Conservation (phyloP, 1,140 invertebrate species). For the Orussus abietinus region DNA sequence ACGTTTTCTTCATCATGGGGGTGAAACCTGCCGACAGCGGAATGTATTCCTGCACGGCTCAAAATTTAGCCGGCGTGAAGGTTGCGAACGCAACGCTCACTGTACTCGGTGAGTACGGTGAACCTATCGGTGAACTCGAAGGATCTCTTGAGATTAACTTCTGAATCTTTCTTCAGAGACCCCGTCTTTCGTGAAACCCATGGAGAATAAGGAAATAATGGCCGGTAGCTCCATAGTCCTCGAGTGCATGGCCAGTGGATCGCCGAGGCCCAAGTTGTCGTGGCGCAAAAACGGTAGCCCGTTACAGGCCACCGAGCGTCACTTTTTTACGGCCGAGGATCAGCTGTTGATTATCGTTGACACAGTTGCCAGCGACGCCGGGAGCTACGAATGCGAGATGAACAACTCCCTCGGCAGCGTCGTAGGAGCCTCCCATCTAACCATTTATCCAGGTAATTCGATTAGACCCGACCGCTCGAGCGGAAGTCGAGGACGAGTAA, state of each 20-base stretch:
- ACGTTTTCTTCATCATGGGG: constrained; percentile 88
- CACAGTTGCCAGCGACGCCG: constrained; percentile 71
- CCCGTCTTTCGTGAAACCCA: constrained; percentile 78
- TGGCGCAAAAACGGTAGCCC: constrained; percentile 85
- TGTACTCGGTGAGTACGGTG: constrained; percentile 65
- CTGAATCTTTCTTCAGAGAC: constrained; percentile 60
- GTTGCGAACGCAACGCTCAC: constrained; percentile 85
- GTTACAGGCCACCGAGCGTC: constrained; percentile 66
- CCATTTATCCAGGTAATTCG: constrained; percentile 56
- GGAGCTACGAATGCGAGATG: constrained; percentile 85
- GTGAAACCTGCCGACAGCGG: constrained; percentile 85
- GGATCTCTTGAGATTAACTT: constrained; percentile 8
- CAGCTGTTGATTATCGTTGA: constrained; percentile 85
- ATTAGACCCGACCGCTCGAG: too few relatives aligned
- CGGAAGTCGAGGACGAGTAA: too few relatives aligned
- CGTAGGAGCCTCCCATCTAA: constrained; percentile 54
- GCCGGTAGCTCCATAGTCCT: constrained; percentile 78
- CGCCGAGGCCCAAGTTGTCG: constrained; percentile 78
- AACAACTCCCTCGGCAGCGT: constrained; percentile 75
- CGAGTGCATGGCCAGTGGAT: constrained; percentile 82
- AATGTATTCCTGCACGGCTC: constrained; percentile 89
- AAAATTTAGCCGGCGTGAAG: constrained; percentile 82
- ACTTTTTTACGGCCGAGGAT: constrained; percentile 79
- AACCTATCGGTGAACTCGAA: background rate
- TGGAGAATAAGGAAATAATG: constrained; percentile 78